Evolutionary conservation across 2,113 vertebrate species (phyloP).

Genomic region (Prochilodus magdalenae): DNA sequence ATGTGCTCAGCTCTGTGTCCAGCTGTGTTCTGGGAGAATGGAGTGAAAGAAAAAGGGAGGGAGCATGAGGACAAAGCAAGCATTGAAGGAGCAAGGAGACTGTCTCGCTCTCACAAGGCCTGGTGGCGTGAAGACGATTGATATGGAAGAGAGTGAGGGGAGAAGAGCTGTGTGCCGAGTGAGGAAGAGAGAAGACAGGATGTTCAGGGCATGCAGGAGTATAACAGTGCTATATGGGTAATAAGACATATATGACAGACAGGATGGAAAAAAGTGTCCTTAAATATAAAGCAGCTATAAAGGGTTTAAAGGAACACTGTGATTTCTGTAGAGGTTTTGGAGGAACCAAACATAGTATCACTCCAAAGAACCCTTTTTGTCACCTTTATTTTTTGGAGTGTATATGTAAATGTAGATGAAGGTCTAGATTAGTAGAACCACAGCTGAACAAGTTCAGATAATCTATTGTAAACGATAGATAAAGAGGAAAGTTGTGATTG

Average conservation of each 20-base stretch:
- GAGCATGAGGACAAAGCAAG: conserved; percentile 48
- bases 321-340: not conserved
- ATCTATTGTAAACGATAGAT: not conserved
- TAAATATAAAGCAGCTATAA: not conserved
- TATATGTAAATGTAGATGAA: not conserved
- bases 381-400: not conserved
- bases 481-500: not conserved
- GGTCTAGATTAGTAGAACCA: not conserved
- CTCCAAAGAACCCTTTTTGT: too few relatives aligned
- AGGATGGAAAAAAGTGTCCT: not conserved
- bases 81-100: conserved; percentile 41
- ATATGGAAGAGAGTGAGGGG: conserved; percentile 18
- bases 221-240: too few relatives aligned
- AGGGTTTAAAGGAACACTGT: not conserved
- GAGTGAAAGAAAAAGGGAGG: conserved; percentile 53
- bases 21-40: conserved; percentile 58
- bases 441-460: not conserved
- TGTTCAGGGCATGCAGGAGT: too few relatives aligned
- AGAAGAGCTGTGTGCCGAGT: not conserved
- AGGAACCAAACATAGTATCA: too few relatives aligned
- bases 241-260: not conserved
- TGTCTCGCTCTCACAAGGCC: conserved; percentile 25
- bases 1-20: conserved; percentile 48
- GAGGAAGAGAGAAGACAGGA: not conserved
- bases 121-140: conserved; percentile 32